Base-by-base conservation (phyloP, 2,888 invertebrate genomes). In the Spodoptera exigua region DNA sequence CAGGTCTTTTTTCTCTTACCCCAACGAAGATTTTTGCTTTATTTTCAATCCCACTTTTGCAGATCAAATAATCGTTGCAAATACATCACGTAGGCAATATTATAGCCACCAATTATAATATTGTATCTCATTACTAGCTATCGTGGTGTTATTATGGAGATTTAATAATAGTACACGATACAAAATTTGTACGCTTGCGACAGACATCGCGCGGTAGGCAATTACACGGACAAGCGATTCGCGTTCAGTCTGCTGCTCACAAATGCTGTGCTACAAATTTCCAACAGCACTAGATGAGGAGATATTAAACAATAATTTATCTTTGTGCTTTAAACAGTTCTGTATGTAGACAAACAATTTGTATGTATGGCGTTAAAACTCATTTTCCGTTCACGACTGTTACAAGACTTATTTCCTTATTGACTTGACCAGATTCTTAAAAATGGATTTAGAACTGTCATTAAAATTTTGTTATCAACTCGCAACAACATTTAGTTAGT, bases 171-270 rank as follows among this genome's bases (percentile, higher is more conserved):
- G 58, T 46, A 52, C 53, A 64, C 64, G 64, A 58, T 49, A 52
- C 69, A 59, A 65, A 65, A 72, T 61, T 72, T 45, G 59, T 46
- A 59, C 27, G 64, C 47, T 51, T 48, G 57, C 47, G 56, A 70
- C 62, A 59, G 54, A 40, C 56, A 52, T 45, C 46, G 34, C 47
- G 53, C 48, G 58, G 58, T 58, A 58, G 52, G 59, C 61, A 70
- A 73, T 74, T 73, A 73, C 53, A 52, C 61, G 61, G 72, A 55
- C 62, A 61, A 52, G 53, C 55, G 58, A 59, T 32, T 57, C 53
- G 54, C 61, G 47, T 47, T 11, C 57, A 51, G 48, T 55, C 61
- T 52, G 61, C 54, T 40, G 27, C 40, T 12, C 27, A 37, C 36
- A 52, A 60, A 60, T 61, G 48, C 34, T 16, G 34, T 65, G 48